Evolutionary conservation across 2,888 invertebrate genomes (phyloP).

Genomic region (Cheilosia vernalis): DNA sequence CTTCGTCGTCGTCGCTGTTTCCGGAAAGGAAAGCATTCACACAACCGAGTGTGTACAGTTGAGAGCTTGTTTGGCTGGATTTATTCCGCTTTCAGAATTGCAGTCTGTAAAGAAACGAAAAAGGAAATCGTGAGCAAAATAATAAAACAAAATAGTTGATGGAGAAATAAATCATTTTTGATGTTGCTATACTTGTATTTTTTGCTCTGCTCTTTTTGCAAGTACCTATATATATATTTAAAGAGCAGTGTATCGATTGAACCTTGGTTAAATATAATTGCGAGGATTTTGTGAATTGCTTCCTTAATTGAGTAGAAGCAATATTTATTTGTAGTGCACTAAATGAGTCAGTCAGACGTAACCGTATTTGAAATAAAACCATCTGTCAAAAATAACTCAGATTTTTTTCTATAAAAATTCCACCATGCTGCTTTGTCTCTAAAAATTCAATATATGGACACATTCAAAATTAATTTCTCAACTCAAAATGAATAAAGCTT

Average conservation of each 20-base stretch:
- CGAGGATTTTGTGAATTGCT: neutral
- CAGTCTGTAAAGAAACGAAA: conserved; percentile 56
- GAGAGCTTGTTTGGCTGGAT: conserved; percentile 13
- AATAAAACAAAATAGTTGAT: conserved; percentile 26
- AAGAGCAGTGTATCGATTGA: neutral
- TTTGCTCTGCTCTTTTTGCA: neutral
- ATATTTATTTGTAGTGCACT: too few species aligned
- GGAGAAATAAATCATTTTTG: conserved; percentile 42
- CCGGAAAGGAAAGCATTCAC: conserved; percentile 33
- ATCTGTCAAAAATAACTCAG: too few species aligned
- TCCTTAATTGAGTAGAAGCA: too few species aligned
- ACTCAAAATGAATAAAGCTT: too few species aligned
- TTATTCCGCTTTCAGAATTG: conserved; percentile 19
- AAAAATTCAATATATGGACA: too few species aligned
- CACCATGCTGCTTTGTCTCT: too few species aligned
- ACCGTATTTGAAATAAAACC: too few species aligned
- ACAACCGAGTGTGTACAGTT: conserved; percentile 6
- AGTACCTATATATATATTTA: neutral
- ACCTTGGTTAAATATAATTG: neutral
- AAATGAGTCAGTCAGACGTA: too few species aligned
- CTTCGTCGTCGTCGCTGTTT: conserved; percentile 21
- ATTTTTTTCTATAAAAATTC: too few species aligned
- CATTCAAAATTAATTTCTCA: too few species aligned
- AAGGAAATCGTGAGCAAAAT: conserved; percentile 41
- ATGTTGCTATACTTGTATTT: conserved; percentile 2